phyloP scores from a whole-genome alignment of 2,113 vertebrate genomes.

The Seriola quinqueradiata region DNA sequence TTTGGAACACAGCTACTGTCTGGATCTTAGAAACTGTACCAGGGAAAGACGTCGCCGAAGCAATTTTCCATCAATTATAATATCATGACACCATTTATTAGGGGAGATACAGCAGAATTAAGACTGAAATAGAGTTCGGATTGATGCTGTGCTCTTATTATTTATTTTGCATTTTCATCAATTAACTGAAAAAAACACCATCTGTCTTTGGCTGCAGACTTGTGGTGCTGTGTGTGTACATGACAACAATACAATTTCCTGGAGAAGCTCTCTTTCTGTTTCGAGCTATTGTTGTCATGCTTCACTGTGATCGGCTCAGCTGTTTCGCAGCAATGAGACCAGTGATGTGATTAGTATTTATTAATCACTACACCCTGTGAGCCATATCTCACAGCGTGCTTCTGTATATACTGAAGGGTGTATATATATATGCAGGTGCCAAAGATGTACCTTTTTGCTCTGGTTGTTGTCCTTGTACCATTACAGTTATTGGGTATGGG shows the following conservation, averaged over 20 bases:
- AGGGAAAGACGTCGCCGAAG: background rate
- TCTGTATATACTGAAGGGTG: background rate
- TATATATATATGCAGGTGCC: too few species aligned
- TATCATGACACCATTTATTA: background rate
- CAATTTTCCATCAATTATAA: background rate
- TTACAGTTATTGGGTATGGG: too few species aligned
- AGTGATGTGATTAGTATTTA: background rate
- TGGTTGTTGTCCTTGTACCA: background rate
- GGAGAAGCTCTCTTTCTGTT: background rate
- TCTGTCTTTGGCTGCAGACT: conserved; percentile 2
- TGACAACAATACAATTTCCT: background rate
- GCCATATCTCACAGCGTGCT: background rate
- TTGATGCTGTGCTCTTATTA: background rate
- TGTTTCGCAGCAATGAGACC: background rate
- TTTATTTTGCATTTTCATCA: background rate
- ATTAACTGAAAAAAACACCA: conserved; percentile 11
- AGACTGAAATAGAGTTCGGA: background rate
- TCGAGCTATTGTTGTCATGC: background rate
- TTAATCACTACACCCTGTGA: background rate
- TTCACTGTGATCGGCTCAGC: background rate
- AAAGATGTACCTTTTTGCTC: background rate
- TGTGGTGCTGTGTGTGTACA: background rate
- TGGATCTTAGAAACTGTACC: background rate
- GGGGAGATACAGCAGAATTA: background rate
- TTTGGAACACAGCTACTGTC: background rate